phyloP scores from a whole-genome alignment of 2,113 vertebrate genomes.

The Hyperopisus bebe region DNA sequence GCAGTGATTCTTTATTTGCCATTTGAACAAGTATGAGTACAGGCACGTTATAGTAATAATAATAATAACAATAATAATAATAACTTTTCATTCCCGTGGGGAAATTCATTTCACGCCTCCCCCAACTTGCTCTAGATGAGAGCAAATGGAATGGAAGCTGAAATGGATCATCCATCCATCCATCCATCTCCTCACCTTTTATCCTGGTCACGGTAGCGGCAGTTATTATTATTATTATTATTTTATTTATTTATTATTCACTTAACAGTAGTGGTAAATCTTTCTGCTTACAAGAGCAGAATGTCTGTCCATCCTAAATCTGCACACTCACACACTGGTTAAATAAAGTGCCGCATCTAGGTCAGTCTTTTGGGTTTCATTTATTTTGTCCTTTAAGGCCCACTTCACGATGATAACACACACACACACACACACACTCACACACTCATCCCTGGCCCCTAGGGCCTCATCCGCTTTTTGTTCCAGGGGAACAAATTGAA shows the following conservation, averaged over 20 bases:
- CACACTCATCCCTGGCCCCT: constrained; percentile 2
- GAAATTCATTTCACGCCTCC: no score
- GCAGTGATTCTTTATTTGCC: neutral
- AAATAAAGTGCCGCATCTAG: neutral
- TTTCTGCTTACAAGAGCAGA: neutral
- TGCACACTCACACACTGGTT: neutral
- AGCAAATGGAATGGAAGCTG: no score
- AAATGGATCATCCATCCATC: neutral
- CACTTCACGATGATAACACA: neutral
- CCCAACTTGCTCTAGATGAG: no score
- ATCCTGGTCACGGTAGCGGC: neutral
- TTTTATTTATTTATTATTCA: neutral
- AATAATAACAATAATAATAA: no score
- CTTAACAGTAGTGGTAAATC: neutral
- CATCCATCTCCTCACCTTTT: neutral
- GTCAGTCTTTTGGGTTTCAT: constrained; percentile 3
- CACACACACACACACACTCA: neutral
- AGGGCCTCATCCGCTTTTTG: constrained; percentile 20
- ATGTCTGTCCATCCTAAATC: neutral
- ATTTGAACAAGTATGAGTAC: neutral
- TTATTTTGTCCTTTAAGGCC: neutral
- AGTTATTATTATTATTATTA: neutral
- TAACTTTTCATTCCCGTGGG: no score
- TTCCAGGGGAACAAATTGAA: constrained; percentile 29
- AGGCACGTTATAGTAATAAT: neutral